phyloP scores from a whole-genome alignment of 2,797 vertebrate genomes.

The Chelon labrosus region DNA sequence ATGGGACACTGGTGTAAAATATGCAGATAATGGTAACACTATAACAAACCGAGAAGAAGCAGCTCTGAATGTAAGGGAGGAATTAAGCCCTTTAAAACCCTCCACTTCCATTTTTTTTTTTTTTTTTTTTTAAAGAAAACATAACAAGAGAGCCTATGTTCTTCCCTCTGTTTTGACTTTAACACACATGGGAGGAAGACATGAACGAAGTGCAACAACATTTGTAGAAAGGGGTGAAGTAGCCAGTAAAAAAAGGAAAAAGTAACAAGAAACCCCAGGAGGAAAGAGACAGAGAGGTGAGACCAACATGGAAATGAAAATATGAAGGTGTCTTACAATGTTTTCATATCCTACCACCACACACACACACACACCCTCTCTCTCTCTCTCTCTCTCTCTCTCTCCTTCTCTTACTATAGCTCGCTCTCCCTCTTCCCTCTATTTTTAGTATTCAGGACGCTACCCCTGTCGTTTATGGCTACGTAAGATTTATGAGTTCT shows the following conservation, averaged over 20 bases:
- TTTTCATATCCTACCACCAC: slow-evolving; percentile 38
- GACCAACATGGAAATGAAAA: slow-evolving; percentile 64
- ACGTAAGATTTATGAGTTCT: slow-evolving; percentile 89
- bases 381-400: slow-evolving; percentile 2
- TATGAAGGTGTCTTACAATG: slow-evolving; percentile 61
- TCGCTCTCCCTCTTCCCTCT: slow-evolving; percentile 56
- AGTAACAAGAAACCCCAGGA: slow-evolving; percentile 44
- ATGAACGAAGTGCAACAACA: slow-evolving; percentile 41
- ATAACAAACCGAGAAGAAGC: neutral
- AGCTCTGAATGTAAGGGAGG: neutral
- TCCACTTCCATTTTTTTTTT: neutral
- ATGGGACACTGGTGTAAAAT: neutral
- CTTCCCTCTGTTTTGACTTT: slow-evolving; percentile 15
- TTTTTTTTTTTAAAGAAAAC: slow-evolving; percentile 5
- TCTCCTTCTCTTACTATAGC: slow-evolving; percentile 8
- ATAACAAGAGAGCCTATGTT: neutral
- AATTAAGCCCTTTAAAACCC: neutral
- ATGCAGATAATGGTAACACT: neutral
- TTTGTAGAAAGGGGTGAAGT: slow-evolving; percentile 27
- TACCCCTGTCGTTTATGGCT: slow-evolving; percentile 86
- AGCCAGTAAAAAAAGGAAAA: slow-evolving; percentile 10
- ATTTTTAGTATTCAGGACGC: slow-evolving; percentile 85
- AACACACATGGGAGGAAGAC: slow-evolving; percentile 26
- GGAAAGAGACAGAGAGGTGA: slow-evolving; percentile 33
- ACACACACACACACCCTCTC: slow-evolving; percentile 31